Conservation (phyloP, 2,797 vertebrate genomes). For the Lithobates sylvaticus region DNA sequence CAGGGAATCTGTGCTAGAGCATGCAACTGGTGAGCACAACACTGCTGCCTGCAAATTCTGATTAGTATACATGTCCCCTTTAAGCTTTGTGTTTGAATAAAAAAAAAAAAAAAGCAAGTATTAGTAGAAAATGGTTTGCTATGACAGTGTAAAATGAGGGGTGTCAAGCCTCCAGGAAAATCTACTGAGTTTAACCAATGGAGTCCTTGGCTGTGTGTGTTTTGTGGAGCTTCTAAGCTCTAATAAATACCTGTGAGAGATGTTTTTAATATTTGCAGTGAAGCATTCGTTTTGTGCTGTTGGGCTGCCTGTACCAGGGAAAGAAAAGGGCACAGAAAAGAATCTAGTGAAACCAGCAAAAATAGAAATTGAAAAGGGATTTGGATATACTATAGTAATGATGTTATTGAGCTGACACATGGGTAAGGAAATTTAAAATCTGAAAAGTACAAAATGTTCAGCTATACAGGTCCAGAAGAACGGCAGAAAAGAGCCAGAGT, state of each 20-base stretch:
- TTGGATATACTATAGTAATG: conserved; percentile 48
- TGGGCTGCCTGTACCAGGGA: no score
- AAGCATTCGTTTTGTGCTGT: conserved; percentile 17
- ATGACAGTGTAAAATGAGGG: conserved; percentile 36
- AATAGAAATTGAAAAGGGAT: conserved; percentile 50
- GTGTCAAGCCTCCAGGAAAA: conserved; percentile 9
- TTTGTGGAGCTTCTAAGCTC: conserved; percentile 37
- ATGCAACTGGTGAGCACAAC: no score
- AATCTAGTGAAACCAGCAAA: conserved; percentile 46
- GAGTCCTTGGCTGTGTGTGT: neutral
- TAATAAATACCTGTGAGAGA: conserved; percentile 36
- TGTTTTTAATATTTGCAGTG: conserved; percentile 46
- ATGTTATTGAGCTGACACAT: conserved; percentile 51
- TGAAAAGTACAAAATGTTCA: conserved; percentile 10
- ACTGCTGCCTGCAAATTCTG: no score
- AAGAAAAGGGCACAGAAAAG: conserved; percentile 8
- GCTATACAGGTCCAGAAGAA: neutral
- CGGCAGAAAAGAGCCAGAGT: conserved; percentile 35
- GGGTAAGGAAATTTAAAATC: conserved; percentile 38
- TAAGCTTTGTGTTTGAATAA: neutral
- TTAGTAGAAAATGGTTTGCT: conserved; percentile 19
- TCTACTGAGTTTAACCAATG: conserved; percentile 37
- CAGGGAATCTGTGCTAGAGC: no score
- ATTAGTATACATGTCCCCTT: neutral
- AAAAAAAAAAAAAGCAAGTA: neutral